Evolutionary conservation across 1,140 invertebrate genomes (phyloP).

Genomic region (Epicauta chinensis): DNA sequence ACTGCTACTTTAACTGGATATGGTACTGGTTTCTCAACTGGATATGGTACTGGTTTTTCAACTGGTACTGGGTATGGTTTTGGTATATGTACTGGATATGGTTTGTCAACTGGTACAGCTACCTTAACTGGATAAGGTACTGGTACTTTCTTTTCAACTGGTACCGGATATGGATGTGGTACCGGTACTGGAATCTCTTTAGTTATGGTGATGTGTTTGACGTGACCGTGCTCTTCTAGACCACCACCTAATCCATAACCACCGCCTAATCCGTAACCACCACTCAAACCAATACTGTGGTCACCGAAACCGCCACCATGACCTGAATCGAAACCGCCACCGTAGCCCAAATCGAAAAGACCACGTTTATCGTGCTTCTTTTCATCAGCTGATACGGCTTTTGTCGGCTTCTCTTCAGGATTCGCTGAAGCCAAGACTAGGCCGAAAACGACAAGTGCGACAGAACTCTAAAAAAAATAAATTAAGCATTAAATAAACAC

Average conservation of each 20-base stretch:
- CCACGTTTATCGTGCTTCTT: conserved; percentile 42
- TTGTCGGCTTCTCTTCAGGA: conserved; percentile 27
- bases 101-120: conserved; percentile 42
- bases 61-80: conserved; percentile 52
- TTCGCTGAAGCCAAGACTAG: conserved; percentile 27
- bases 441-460: conserved; percentile 24
- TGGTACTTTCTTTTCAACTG: conserved; percentile 37
- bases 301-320: conserved; percentile 4
- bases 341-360: conserved; percentile 36
- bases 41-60: conserved; percentile 37
- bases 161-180: conserved; percentile 35
- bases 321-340: conserved; percentile 20
- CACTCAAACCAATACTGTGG: not conserved
- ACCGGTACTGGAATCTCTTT: conserved; percentile 37
- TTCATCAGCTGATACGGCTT: conserved; percentile 17
- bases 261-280: too few relatives aligned
- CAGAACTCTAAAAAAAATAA: conserved; percentile 29
- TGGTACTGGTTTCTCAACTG: conserved; percentile 38
- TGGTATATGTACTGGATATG: conserved; percentile 46
- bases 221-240: conserved; percentile 15
- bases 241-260: conserved; percentile 11
- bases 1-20: conserved; percentile 40
- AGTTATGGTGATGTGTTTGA: conserved; percentile 34
- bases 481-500: conserved; percentile 1
- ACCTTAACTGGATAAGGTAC: conserved; percentile 47